Base-by-base conservation (phyloP, 2,888 invertebrate genomes). In the Chesias legatella region DNA sequence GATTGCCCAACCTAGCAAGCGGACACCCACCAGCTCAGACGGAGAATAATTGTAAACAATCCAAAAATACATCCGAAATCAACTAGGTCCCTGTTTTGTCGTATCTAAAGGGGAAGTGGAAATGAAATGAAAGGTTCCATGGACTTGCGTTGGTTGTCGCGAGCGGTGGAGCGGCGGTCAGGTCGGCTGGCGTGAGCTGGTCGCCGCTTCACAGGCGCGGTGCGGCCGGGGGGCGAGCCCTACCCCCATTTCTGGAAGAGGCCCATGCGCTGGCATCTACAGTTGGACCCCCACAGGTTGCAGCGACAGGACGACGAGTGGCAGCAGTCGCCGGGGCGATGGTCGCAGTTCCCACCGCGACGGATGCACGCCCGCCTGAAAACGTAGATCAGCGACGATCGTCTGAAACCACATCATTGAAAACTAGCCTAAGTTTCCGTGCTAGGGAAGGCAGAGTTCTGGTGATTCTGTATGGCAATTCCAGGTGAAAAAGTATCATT, bases 221-320 rank as follows among this genome's bases (percentile, higher is more conserved):
- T 43, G 33, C 7, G n/a, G 28, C 17, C 28, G 42, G 38, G 20
- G 35, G 23, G 31, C 33, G 32, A 23, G 52, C 70, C 89, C 54
- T 73, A 93, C 75, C 94, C 94, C 94, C 94, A 94, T 85, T 94
- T 94, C 77, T 95, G 95, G 91, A 95, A 95, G 71, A 95, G 91
- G 47, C 96, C 95, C 92, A 94, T 93, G 62, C 95, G 92, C 80
- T 95, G 95, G 80, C 95, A 96, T 66, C 94, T 91, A 80, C 95
- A 95, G 89, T 96, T 95, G 73, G 94, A 92, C 46, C 95, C 95
- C 95, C 95, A 96, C 34, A 95, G 90, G 81, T 95, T 95, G 90
- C 95, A 96, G 51, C 95, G 91, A 83, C 95, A 96, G 52, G 94
- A 93, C 52, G 94, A 94, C 63, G 93, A 94, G 88, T 93, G 92